Base-by-base conservation (phyloP, 2,888 invertebrate genomes). In the Protonemura montana region DNA sequence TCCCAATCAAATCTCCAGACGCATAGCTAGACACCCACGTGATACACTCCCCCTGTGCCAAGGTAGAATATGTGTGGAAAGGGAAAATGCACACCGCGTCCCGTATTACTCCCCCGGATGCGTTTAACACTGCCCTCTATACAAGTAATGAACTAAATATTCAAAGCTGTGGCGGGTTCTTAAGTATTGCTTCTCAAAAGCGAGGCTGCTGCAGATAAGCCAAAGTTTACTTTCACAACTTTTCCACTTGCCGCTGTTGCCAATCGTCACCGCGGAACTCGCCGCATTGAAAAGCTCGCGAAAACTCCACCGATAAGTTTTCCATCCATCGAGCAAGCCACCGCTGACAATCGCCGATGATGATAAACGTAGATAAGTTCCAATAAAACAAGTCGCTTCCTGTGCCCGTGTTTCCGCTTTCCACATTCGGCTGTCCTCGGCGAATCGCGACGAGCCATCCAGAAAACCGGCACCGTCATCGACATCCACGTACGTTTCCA, bases 351-450 rank as follows among this genome's bases (percentile, higher is more conserved):
- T 21, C 59, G 21, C 16, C 59, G 59, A 10, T 59, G 59, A 59
- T 59, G 59, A 59, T 21, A 59, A 59, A 59, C 41, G 13, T 59
- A 10, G 59, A 59, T 59, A 59, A 59, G 59, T 59, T 59, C 59
- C 3, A 59, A 59, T 59, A 59, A 59, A 59, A 59, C 59, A 59
- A 59, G 13, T 2, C 59, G 59, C 13, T 59, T 59, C 59, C 59
- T 10, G 16, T 59, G 21, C 16, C 59, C 13, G 59, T 21, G 59
- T 21, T 59, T 59, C 59, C 59, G 59, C 59, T 59, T 59, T 59
- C 59, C 59, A 59, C 59, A 59, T 59, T 59, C 59, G 59, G 59
- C 59, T 59, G 59, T 59, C 59, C 59, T 59, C 59, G 3, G 59
- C 59, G 1, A 59, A 21, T 59, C 59, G 59, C 59, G 21, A 13